phyloP scores from a whole-genome alignment of 2,113 vertebrate genomes.

The Rallus limicola region DNA sequence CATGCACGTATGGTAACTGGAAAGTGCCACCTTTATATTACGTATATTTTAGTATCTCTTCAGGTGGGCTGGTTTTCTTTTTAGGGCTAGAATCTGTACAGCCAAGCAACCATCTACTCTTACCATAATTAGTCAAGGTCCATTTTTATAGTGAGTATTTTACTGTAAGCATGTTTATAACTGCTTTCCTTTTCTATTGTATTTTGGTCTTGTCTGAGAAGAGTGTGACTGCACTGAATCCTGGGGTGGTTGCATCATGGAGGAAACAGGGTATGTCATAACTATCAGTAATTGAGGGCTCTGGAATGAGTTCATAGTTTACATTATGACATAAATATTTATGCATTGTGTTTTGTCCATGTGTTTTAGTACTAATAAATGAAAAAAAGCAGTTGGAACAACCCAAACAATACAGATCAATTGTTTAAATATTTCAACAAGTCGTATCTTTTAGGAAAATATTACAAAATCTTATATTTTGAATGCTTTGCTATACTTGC shows the following conservation, averaged over 20 bases:
- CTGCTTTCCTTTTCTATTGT: conserved; percentile 42
- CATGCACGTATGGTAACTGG: background rate
- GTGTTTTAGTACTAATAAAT: background rate
- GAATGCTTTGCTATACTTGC: background rate
- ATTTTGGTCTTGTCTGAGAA: conserved; percentile 73
- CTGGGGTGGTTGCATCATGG: conserved; percentile 95
- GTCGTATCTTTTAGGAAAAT: background rate
- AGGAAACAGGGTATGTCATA: conserved; percentile 89
- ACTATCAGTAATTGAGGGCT: background rate
- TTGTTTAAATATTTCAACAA: background rate
- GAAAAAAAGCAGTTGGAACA: background rate
- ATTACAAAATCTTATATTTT: background rate
- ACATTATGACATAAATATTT: background rate
- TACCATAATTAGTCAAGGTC: background rate
- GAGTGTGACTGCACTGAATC: conserved; percentile 90
- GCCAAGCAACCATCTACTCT: background rate
- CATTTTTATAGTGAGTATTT: background rate
- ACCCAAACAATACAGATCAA: background rate
- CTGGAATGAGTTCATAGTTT: background rate
- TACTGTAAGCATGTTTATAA: conserved; percentile 44
- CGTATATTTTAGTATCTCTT: background rate
- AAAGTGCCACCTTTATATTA: background rate
- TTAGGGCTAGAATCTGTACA: background rate
- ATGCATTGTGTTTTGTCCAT: background rate
- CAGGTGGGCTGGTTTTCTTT: background rate